These are phyloP conservation scores for Gymnocypris eckloni DNA, from an alignment of 2,797 vertebrate species.

Conservation along the genomic window DNA sequence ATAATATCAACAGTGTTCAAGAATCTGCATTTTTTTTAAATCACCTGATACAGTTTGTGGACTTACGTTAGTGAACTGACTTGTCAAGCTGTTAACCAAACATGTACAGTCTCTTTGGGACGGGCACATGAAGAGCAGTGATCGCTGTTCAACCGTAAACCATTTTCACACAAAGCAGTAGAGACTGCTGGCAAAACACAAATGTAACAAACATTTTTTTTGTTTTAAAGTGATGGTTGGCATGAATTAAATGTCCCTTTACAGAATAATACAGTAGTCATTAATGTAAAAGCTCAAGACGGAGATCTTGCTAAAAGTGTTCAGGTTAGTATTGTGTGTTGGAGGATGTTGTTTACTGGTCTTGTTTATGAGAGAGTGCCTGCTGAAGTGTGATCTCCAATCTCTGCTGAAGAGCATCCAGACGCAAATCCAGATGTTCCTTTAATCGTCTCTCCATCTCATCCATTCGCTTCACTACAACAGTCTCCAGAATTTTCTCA, in stretches of 20 bases:
- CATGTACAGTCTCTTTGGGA: not conserved
- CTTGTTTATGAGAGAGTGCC: slow-evolving; percentile 53
- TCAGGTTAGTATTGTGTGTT: not conserved
- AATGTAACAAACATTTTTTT: not conserved
- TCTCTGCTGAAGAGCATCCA: slow-evolving; percentile 78
- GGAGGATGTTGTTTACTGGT: slow-evolving; percentile 16
- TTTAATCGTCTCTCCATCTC: slow-evolving; percentile 80
- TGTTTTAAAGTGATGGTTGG: not conserved
- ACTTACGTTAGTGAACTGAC: not conserved
- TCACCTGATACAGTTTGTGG: not conserved
- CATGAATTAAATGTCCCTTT: not conserved
- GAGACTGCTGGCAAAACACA: not conserved
- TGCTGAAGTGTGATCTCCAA: slow-evolving; percentile 72
- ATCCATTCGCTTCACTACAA: slow-evolving; percentile 69
- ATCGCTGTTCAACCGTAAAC: not conserved
- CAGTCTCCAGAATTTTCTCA: slow-evolving; percentile 62
- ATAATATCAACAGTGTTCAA: not conserved
- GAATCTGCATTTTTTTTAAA: not conserved
- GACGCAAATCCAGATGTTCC: slow-evolving; percentile 77
- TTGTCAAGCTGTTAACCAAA: not conserved
- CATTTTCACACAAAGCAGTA: not conserved
- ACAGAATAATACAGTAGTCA: not conserved
- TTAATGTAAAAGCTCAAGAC: not conserved
- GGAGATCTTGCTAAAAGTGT: not conserved
- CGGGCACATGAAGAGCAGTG: not conserved